Evolutionary conservation across 2,888 invertebrate species (phyloP).

Genomic region (Aproaerema taeniolella): DNA sequence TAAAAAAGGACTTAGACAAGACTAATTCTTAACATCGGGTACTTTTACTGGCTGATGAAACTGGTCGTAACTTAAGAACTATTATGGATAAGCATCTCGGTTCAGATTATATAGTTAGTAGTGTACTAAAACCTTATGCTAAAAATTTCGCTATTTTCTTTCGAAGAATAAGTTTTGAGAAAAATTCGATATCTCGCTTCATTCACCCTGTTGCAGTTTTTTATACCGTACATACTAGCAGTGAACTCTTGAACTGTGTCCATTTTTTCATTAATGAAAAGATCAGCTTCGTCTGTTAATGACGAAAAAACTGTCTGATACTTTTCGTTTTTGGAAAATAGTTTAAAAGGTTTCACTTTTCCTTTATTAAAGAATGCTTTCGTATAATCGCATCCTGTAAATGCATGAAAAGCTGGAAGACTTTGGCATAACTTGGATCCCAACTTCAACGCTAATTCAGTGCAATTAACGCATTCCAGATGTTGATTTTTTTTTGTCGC

Average conservation of each 20-base stretch:
- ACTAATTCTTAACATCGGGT: no score
- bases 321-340: conserved; percentile 29
- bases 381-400: conserved; percentile 20
- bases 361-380: conserved; percentile 28
- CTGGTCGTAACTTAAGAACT: no score
- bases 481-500: conserved; percentile 16
- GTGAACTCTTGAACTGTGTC: conserved; percentile 34
- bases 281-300: conserved; percentile 26
- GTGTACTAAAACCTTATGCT: conserved; percentile 12
- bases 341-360: conserved; percentile 27
- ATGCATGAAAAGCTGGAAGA: conserved; percentile 22
- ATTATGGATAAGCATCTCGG: no score
- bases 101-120: no score
- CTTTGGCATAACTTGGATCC: conserved; percentile 14
- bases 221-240: conserved; percentile 30
- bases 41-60: no score
- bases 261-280: conserved; percentile 31
- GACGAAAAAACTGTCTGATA: conserved; percentile 33
- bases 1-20: no score
- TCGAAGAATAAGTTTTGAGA: neutral
- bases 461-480: conserved; percentile 20
- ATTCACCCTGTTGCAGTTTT: conserved; percentile 28
- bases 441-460: conserved; percentile 15
- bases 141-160: no score
- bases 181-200: conserved; percentile 31